Conservation (phyloP, 2,113 vertebrate genomes). For the Desmodus rotundus region DNA sequence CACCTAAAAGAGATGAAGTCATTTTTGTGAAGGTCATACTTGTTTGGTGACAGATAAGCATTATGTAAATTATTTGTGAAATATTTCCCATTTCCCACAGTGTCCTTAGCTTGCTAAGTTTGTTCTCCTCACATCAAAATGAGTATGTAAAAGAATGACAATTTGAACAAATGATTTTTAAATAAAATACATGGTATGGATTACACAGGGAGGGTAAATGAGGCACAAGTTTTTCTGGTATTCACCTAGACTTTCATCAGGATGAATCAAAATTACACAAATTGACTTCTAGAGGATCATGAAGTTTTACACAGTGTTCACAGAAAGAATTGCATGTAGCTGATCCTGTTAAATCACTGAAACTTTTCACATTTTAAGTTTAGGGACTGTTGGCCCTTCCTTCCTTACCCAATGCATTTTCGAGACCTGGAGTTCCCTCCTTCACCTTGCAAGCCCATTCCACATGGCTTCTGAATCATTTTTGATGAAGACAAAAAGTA, state of each 20-base stretch:
- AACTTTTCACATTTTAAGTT: background rate
- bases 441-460: background rate
- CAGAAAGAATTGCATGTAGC: background rate
- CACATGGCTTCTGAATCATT: background rate
- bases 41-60: background rate
- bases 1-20: background rate
- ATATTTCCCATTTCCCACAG: background rate
- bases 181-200: background rate
- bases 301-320: background rate
- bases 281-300: background rate
- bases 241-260: background rate
- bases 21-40: background rate
- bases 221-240: background rate
- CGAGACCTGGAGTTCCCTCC: background rate
- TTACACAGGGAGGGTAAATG: background rate
- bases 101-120: background rate
- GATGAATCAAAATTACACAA: background rate
- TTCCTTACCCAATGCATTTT: background rate
- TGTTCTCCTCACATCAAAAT: constrained; percentile 33
- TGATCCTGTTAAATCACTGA: background rate
- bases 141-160: constrained; percentile 26
- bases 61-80: constrained; percentile 24
- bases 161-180: background rate
- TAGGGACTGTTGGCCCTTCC: background rate
- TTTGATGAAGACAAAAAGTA: background rate